A percentile compares a stretch with the other conserved stretches of the same genome.
phyloP scores from a whole-genome alignment of 2,888 invertebrate genomes.

The Dynastes maya region DNA sequence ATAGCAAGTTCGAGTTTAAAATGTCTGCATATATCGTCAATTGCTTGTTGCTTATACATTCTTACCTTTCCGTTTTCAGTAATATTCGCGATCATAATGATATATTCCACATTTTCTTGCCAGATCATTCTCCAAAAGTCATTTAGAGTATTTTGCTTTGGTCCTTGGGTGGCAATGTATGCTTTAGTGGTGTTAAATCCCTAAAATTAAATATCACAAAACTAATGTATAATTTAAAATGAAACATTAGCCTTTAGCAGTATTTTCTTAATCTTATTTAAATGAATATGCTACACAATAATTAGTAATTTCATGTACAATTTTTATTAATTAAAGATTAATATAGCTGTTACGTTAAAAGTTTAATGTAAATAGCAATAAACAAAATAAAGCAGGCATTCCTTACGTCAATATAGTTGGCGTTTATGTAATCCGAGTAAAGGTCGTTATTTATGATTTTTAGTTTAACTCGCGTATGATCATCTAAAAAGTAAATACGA shows the following conservation, averaged over 20 bases:
- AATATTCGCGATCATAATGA: conserved; percentile 72
- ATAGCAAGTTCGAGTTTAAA: too few relatives aligned
- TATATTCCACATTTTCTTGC: conserved; percentile 71
- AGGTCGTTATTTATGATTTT: conserved; percentile 66
- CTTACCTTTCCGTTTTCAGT: conserved; percentile 70
- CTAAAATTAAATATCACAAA: conserved; percentile 55
- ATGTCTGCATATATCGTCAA: too few relatives aligned
- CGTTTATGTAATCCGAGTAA: conserved; percentile 73
- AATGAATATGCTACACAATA: too few relatives aligned
- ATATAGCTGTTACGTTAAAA: not conserved
- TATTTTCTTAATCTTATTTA: not conserved
- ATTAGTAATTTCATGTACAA: too few relatives aligned
- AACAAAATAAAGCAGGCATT: too few relatives aligned
- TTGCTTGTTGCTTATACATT: too few relatives aligned
- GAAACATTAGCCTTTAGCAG: not conserved
- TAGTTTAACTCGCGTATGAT: conserved; percentile 71
- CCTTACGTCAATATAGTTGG: conserved; percentile 71
- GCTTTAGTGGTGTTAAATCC: conserved; percentile 63
- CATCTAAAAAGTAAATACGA: conserved; percentile 65
- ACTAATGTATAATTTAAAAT: not conserved
- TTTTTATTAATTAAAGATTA: not conserved
- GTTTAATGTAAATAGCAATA: not conserved
- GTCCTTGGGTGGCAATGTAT: conserved; percentile 68
- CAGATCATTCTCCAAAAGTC: conserved; percentile 70
- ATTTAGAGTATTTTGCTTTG: conserved; percentile 63